phyloP scores from a whole-genome alignment of 2,113 vertebrate genomes.

The Podarcis muralis region DNA sequence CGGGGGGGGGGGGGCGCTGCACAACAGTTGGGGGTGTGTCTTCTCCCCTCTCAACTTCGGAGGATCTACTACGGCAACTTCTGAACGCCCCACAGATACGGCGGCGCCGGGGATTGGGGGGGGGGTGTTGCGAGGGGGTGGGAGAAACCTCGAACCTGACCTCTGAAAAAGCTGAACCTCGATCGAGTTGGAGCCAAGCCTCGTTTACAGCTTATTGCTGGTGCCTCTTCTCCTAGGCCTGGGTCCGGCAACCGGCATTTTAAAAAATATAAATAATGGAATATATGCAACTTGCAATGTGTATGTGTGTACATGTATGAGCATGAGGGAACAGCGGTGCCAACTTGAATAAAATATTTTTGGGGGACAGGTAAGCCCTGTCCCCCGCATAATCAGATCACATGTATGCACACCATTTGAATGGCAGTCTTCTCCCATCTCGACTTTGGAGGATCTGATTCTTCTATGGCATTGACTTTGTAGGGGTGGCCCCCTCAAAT shows the following conservation, averaged over 20 bases:
- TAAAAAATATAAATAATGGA: background rate
- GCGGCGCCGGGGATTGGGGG: too few species aligned
- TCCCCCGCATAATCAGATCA: too few species aligned
- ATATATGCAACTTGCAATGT: background rate
- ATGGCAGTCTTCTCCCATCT: too few species aligned
- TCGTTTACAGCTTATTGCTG: background rate
- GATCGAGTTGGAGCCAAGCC: background rate
- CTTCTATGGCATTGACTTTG: too few species aligned
- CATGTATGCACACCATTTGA: too few species aligned
- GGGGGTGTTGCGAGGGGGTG: background rate
- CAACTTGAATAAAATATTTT: too few species aligned
- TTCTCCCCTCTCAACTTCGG: background rate
- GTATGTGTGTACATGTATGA: too few species aligned
- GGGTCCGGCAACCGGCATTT: background rate
- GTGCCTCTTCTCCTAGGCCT: background rate
- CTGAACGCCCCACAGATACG: background rate
- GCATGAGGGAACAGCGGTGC: too few species aligned
- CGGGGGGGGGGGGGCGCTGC: background rate
- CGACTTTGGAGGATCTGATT: too few species aligned
- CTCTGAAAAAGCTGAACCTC: background rate
- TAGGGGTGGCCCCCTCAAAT: too few species aligned
- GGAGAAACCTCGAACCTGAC: too few species aligned
- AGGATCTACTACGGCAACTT: background rate
- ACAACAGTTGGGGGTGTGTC: constrained; percentile 3
- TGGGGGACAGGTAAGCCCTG: too few species aligned